A percentile compares a stretch with the other conserved stretches of the same genome.
phyloP scores from a whole-genome alignment of 2,797 vertebrate species.

The Pseudocheirus occidentalis region DNA sequence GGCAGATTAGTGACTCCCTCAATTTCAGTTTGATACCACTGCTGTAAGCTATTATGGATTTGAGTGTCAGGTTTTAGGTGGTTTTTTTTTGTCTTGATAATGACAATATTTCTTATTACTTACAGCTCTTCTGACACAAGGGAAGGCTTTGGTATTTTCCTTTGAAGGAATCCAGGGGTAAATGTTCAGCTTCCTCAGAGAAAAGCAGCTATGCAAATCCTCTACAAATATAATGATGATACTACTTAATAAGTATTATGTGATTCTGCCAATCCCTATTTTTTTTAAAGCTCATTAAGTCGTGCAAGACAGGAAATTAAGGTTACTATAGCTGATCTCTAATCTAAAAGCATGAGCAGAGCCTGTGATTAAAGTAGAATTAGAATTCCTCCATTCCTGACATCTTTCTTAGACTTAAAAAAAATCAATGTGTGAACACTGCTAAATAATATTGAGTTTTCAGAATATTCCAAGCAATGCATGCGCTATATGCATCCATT shows the following conservation, averaged over 20 bases:
- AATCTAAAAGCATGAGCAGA: conserved; percentile 45
- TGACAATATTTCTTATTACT: neutral
- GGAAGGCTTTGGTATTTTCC: neutral
- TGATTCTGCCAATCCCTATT: conserved; percentile 27
- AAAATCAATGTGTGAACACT: neutral
- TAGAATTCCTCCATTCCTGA: neutral
- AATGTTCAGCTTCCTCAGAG: conserved; percentile 43
- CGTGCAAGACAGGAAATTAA: conserved; percentile 43
- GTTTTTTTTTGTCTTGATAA: neutral
- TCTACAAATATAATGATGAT: conserved; percentile 22
- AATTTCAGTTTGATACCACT: neutral
- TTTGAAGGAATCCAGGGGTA: neutral
- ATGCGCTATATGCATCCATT: conserved; percentile 18
- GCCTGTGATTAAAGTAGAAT: conserved; percentile 48
- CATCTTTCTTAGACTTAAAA: conserved; percentile 34
- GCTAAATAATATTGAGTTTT: conserved; percentile 40
- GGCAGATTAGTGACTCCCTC: neutral
- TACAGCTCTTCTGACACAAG: conserved; percentile 11
- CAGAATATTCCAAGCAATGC: conserved; percentile 23
- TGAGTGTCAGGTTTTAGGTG: neutral
- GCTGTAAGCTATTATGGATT: too few relatives aligned
- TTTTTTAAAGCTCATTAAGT: conserved; percentile 42
- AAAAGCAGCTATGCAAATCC: conserved; percentile 31
- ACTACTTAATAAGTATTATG: conserved; percentile 9
- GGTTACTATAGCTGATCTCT: conserved; percentile 27